A percentile compares a stretch with the other conserved stretches of the same genome.
Conservation (phyloP, 2,797 vertebrate genomes). For the Coilia nasus region DNA sequence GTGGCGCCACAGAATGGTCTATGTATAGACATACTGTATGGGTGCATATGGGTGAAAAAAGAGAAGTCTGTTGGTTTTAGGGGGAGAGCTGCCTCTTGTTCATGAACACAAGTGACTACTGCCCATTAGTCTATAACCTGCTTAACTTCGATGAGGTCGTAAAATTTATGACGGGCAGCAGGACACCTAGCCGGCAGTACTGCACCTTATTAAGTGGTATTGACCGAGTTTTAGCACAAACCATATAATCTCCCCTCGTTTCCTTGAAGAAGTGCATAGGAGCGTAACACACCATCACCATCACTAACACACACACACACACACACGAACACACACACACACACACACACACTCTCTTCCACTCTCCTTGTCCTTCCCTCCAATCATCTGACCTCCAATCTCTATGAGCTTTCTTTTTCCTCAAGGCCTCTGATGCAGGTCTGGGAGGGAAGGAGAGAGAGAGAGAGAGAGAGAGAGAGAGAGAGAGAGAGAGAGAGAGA, state of each 20-base stretch:
- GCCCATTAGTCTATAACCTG: not conserved
- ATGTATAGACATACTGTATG: no score
- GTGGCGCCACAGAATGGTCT: no score
- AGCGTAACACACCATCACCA: no score
- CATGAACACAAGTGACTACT: not conserved
- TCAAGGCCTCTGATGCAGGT: not conserved
- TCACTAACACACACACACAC: not conserved
- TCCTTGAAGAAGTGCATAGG: no score
- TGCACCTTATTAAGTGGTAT: slow-evolving; percentile 31
- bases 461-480: slow-evolving; percentile 37
- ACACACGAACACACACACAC: not conserved
- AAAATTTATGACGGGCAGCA: not conserved
- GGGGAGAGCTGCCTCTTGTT: not conserved
- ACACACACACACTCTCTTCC: slow-evolving; percentile 29
- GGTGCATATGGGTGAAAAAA: no score
- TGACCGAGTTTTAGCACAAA: slow-evolving; percentile 17
- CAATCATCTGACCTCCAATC: slow-evolving; percentile 2
- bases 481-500: not conserved
- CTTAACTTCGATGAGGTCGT: not conserved
- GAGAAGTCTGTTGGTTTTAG: no score
- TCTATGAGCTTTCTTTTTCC: not conserved
- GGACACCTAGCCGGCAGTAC: not conserved
- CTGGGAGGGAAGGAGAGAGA: not conserved
- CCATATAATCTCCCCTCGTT: slow-evolving; percentile 6
- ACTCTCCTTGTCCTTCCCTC: not conserved